Evolutionary conservation across 2,797 vertebrate species (phyloP), one percentile per base, ranked within the genome.

Genomic region (Xenops minutus): DNA sequence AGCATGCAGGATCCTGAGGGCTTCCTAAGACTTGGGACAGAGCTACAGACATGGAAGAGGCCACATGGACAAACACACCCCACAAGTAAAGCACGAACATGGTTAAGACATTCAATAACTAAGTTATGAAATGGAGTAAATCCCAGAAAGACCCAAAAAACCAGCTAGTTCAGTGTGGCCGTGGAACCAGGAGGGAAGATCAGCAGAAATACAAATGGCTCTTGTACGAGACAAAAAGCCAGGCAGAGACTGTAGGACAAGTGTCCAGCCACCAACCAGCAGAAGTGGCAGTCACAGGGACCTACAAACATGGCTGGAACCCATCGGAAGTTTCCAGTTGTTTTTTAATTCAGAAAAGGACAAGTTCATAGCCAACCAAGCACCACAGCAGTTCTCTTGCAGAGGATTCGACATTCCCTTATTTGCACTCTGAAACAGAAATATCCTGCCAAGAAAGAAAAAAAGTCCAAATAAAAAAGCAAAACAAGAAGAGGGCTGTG

Each of bases 261-360:
- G 30, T 3, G 16, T 12, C 69, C 67, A 52, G 77, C 34, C 43
- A 48, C 36, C 0, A 0, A 68, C 15, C 1, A 1, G 75, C 26
- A 74, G 21, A 66, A 69, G 37, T 4, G 23, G 49, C 0, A 27
- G 54, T 5, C 77, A 79, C 0, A 0, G 20, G 30, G 67, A 34
- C 71, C 74, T 54, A 21, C 52, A 85, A 85, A 67, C 29, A 14
- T 3, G 16, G 52, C 26, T 85, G 59, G 88, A 92, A 77, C 15
- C 13, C 11, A 4, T 3, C 10, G 7, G 18, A 75, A 69, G 34
- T 29, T 62, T 37, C 52, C 51, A 15, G 7, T 55, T 39, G 9
- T 23, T 37, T 80, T 68, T 62, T 34, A 56, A 63, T 41, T 77
- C 56, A 41, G 37, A 39, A 75, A 89, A 43, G 10, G 8, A 4